Base-by-base conservation (phyloP, 1,140 invertebrate genomes). In the Drosophila persimilis region DNA sequence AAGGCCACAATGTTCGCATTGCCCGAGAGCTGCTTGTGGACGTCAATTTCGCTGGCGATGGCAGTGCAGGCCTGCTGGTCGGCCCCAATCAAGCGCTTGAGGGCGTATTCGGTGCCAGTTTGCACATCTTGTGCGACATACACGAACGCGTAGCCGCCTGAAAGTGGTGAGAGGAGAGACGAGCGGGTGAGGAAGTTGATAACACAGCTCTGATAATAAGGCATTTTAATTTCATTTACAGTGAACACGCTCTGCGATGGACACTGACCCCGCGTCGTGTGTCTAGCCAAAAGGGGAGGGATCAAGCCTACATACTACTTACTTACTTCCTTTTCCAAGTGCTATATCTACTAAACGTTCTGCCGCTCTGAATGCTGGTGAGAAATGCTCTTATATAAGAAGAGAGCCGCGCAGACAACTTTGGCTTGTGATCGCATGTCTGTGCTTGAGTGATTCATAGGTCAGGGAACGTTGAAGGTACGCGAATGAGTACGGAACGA, bases 121-220 rank as follows among this genome's bases (percentile, higher is more conserved):
- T 94, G 94, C 59, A 96, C 91, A 93, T 98, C 97, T 94, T 98
- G 97, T 73, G 96, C 97, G 67, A 97, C 95, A 94, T 96, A 99
- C 52, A 99, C 97, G 93, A 97, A 96, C 51, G 97, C 97, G 94
- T 97, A 98, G 78, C 97, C 97, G 94, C 97, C 97, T 98, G 76
- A 93, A 94, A 92, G 83, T 70, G 73, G 63, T 60, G 61, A 52
- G 29, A 31, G 67, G 48, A 67, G 46, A 78, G 15, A 3, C 17
- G 13, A 31, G 26, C 62, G 56, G 62, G 53, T 54, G 20, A 44
- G 59, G 26, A 73, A 45, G 41, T 51, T 73, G 89, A 74, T 88
- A 77, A 83, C 63, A 51, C 35, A 7, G 13, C 15, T 56, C 50
- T 59, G 81, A 85, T 85, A 85, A 81, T 59, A 17, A 35, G 1